Conservation (phyloP, 2,797 vertebrate species). For the Pseudotriccus pelzelni region DNA sequence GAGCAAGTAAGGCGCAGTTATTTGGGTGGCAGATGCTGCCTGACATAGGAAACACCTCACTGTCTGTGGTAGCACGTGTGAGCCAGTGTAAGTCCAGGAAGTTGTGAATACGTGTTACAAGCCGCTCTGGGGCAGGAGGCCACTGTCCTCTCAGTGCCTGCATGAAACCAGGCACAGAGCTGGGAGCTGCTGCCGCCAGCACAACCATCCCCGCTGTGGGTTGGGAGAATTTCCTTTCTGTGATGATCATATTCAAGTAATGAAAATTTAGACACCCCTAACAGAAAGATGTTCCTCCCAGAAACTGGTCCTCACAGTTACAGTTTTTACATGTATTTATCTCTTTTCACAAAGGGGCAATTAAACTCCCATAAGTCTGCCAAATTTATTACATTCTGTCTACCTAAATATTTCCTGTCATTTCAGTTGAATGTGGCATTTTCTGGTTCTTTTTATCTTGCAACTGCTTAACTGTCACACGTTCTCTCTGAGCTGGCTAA, state of each 20-base stretch:
- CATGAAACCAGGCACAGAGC: not conserved
- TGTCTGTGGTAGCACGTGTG: not conserved
- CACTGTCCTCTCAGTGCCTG: not conserved
- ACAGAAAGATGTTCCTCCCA: not conserved
- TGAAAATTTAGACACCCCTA: not conserved
- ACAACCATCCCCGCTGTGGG: rapidly evolving
- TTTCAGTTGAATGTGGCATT: slow-evolving; percentile 63
- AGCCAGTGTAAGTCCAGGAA: not conserved
- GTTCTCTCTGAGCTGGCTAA: slow-evolving; percentile 28
- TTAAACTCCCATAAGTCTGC: slow-evolving; percentile 50
- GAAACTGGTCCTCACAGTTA: not conserved
- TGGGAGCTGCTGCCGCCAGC: not conserved
- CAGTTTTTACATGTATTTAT: slow-evolving; percentile 9
- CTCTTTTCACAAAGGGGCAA: slow-evolving; percentile 31
- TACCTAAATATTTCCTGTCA: slow-evolving; percentile 65
- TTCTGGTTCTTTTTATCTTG: slow-evolving; percentile 65
- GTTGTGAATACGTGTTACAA: not conserved
- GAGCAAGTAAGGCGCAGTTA: not conserved
- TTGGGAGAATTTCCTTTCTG: not conserved
- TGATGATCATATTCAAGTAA: not conserved
- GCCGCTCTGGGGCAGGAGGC: not conserved
- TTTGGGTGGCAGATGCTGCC: not conserved
- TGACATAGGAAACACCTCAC: not conserved
- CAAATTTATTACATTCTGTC: slow-evolving; percentile 62
- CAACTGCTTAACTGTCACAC: slow-evolving; percentile 51